phyloP scores from a whole-genome alignment of 2,113 vertebrate species.

The Scalopus aquaticus region DNA sequence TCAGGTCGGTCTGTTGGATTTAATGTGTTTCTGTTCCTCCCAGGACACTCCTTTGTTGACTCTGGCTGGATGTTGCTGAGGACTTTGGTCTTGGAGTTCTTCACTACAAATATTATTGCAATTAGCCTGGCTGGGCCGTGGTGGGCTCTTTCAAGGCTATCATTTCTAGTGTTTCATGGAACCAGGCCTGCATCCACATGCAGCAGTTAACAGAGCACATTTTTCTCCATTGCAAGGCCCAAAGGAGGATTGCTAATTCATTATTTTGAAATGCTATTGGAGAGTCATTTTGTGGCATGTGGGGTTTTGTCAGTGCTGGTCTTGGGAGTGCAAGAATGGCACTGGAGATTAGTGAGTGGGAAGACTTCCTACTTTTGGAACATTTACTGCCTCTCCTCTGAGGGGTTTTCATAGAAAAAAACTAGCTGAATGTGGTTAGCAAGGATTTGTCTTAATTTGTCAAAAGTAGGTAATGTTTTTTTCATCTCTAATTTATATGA shows the following conservation, averaged over 20 bases:
- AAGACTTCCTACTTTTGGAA: background rate
- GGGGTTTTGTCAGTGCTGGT: background rate
- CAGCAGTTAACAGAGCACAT: background rate
- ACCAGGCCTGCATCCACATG: background rate
- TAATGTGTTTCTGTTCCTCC: background rate
- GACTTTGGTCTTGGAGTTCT: background rate
- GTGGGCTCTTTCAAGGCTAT: background rate
- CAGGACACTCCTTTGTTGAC: background rate
- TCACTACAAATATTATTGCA: background rate
- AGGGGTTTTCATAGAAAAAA: constrained; percentile 11
- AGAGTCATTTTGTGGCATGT: background rate
- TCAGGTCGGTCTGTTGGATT: background rate
- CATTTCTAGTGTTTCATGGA: background rate
- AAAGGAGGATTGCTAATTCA: background rate
- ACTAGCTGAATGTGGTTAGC: background rate
- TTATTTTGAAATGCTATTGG: background rate
- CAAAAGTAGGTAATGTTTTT: background rate
- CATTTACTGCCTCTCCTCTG: background rate
- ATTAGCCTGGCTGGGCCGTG: fast-evolving
- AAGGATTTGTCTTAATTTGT: constrained; percentile 25
- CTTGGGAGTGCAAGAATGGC: background rate
- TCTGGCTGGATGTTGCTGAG: background rate
- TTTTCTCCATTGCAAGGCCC: background rate
- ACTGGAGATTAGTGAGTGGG: background rate
- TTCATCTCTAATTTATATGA: constrained; percentile 45